Evolutionary conservation across 2,888 invertebrate species (phyloP).

Genomic region (Oligia strigilis): DNA sequence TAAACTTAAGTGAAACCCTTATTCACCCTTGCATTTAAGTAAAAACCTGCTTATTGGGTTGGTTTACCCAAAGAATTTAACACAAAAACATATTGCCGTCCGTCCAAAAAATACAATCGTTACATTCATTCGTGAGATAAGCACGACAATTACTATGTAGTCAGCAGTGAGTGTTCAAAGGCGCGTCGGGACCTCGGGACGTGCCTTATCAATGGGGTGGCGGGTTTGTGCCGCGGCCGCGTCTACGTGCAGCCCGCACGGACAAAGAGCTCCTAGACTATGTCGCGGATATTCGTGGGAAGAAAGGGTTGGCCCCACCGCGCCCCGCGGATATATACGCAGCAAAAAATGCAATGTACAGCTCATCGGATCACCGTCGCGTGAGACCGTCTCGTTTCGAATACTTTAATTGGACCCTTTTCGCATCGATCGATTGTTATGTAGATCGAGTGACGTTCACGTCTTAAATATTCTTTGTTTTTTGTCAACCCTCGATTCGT

Average conservation of each 20-base stretch:
- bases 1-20: neutral
- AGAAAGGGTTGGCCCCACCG: constrained; percentile 73
- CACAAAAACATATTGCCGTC: constrained; percentile 43
- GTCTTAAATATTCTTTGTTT: constrained; percentile 55
- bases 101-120: constrained; percentile 62
- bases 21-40: neutral
- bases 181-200: constrained; percentile 74
- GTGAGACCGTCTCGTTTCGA: constrained; percentile 71
- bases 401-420: constrained; percentile 71
- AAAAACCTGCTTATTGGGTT: constrained; percentile 28
- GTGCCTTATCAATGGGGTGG: constrained; percentile 80
- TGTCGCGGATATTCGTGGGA: constrained; percentile 79
- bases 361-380: constrained; percentile 65
- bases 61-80: constrained; percentile 39
- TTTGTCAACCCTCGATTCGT: constrained; percentile 38
- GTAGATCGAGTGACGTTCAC: constrained; percentile 54
- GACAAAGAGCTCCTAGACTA: constrained; percentile 69
- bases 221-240: constrained; percentile 71
- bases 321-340: constrained; percentile 66
- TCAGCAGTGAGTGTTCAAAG: constrained; percentile 71
- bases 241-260: constrained; percentile 61
- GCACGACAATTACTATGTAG: constrained; percentile 67
- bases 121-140: constrained; percentile 64
- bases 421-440: constrained; percentile 64
- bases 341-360: constrained; percentile 69